Conservation (phyloP, 1,140 invertebrate species). For the Antheraea pernyi region DNA sequence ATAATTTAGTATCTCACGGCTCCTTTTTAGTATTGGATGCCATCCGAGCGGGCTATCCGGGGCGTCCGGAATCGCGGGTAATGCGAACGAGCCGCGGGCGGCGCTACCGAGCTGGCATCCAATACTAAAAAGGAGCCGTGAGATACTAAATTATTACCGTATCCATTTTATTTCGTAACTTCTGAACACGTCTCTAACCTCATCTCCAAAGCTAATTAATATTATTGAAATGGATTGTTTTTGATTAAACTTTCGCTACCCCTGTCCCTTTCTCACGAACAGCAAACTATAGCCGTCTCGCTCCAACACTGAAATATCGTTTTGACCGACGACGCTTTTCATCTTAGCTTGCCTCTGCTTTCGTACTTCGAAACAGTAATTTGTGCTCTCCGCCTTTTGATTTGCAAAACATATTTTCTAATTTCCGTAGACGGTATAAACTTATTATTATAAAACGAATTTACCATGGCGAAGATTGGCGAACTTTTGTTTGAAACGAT, state of each 20-base stretch:
- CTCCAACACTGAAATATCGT: slow-evolving; percentile 31
- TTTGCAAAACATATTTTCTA: slow-evolving; percentile 37
- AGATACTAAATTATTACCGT: neutral
- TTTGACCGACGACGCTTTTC: slow-evolving; percentile 37
- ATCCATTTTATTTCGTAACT: neutral
- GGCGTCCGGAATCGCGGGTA: too few relatives aligned
- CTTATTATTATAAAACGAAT: neutral
- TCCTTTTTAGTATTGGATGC: too few relatives aligned
- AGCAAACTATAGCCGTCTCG: slow-evolving; percentile 21
- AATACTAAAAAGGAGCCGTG: too few relatives aligned
- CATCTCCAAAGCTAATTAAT: slow-evolving; percentile 51
- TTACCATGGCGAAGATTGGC: neutral
- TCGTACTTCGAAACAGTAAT: slow-evolving; percentile 52
- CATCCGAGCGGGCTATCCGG: too few relatives aligned
- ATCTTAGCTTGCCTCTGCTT: slow-evolving; percentile 37
- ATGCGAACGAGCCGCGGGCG: too few relatives aligned
- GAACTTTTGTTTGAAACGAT: neutral
- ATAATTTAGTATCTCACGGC: neutral
- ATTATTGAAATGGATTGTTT: slow-evolving; percentile 66
- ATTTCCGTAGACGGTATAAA: slow-evolving; percentile 17
- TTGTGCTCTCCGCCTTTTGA: slow-evolving; percentile 38
- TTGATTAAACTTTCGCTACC: slow-evolving; percentile 49
- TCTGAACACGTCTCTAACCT: slow-evolving; percentile 16
- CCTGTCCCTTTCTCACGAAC: slow-evolving; percentile 23
- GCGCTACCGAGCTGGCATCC: too few relatives aligned